Evolutionary conservation across 2,797 vertebrate genomes (phyloP), one percentile per base, ranked within the genome.

Genomic region (Bradypodion ventrale): DNA sequence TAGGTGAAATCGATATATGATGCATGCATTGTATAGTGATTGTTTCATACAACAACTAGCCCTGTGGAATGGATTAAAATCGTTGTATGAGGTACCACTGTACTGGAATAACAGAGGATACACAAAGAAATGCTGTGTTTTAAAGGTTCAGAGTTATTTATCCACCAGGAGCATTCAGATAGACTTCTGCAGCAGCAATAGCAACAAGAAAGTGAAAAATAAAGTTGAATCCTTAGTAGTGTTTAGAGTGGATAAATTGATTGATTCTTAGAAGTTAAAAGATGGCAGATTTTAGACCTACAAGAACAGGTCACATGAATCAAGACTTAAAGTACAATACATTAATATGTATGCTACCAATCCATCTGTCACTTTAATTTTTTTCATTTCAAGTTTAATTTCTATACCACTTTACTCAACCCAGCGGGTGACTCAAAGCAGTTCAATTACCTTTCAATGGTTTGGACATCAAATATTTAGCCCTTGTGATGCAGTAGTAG

Each of bases 391-490:
- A n/a, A n/a, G n/a, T n/a, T n/a, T n/a, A n/a, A n/a, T n/a, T n/a
- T n/a, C n/a, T n/a, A n/a, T n/a, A n/a, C n/a, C n/a, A n/a, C n/a
- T n/a, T n/a, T n/a, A n/a, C n/a, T n/a, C n/a, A n/a, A n/a, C n/a
- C n/a, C n/a, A n/a, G n/a, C n/a, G n/a, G n/a, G n/a, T n/a, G n/a
- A n/a, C n/a, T n/a, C n/a, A n/a, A n/a, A n/a, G n/a, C n/a, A n/a
- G n/a, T n/a, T n/a, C n/a, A n/a, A n/a, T n/a, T n/a, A n/a, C n/a
- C n/a, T n/a, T n/a, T n/a, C n/a, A n/a, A n/a, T 35, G 62, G 27
- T 37, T 32, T 49, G 62, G 59, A 75, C 42, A 75, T 88, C 85
- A 90, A 83, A 37, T 42, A 62, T 8, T 21, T 77, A 77, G 59
- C n/a, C n/a, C n/a, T n/a, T n/a, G n/a, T n/a, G n/a, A n/a, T n/a